phyloP scores from a whole-genome alignment of 2,797 vertebrate genomes.

The Sebastiscus albofasciatus region DNA sequence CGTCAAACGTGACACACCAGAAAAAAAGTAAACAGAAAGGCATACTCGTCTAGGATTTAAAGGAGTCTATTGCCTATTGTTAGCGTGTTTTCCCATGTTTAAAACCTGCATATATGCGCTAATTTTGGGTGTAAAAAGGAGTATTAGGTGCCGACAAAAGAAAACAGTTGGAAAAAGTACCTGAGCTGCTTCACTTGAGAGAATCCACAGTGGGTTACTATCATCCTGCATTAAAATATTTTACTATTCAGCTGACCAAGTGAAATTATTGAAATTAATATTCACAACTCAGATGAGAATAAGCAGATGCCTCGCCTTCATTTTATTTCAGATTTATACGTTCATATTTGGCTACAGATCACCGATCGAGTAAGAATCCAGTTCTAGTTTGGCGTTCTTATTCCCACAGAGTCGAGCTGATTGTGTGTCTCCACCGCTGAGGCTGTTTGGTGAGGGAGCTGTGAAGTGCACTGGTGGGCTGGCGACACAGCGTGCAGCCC shows the following conservation, averaged over 20 bases:
- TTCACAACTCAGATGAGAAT: neutral
- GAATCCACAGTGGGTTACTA: neutral
- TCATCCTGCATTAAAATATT: neutral
- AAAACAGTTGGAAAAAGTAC: neutral
- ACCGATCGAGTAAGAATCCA: neutral
- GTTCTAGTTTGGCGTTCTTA: neutral
- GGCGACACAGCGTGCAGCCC: conserved; percentile 10
- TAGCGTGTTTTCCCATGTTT: no score
- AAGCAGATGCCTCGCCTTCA: neutral
- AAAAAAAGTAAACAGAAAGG: neutral
- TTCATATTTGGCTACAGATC: neutral
- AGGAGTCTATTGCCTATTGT: no score
- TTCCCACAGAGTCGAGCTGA: neutral
- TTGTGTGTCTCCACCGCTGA: neutral
- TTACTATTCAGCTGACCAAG: neutral
- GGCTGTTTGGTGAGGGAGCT: conserved; percentile 3
- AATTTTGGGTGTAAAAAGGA: neutral
- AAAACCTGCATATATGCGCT: neutral
- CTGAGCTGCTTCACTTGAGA: neutral
- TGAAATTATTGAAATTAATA: neutral
- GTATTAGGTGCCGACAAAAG: neutral
- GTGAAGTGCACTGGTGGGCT: conserved; percentile 17
- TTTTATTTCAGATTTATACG: neutral
- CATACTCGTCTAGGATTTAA: no score
- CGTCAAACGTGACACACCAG: neutral